Conservation (phyloP, 2,113 vertebrate species). For the Petrocephalus microphthalmus region DNA sequence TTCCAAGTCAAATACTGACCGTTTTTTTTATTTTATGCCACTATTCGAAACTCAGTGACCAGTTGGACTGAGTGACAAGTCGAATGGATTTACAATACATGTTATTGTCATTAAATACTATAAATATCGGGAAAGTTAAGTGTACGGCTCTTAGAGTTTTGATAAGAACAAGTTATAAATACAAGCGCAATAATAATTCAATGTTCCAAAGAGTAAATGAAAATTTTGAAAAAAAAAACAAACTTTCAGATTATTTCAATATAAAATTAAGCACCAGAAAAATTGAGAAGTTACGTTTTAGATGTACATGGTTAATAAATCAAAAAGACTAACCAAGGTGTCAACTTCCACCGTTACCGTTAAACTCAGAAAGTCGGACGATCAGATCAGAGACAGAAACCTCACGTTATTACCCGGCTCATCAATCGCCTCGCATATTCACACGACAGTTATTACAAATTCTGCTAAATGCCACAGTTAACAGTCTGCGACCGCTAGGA, state of each 20-base stretch:
- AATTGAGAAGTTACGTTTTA: not conserved
- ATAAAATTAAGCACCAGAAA: not conserved
- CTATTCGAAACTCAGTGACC: not conserved
- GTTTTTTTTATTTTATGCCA: not conserved
- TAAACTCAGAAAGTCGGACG: not conserved
- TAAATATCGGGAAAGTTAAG: not conserved
- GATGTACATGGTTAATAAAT: not conserved
- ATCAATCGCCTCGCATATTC: not conserved
- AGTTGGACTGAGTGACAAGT: not conserved
- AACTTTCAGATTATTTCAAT: not conserved
- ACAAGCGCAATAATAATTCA: not conserved
- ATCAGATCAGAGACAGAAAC: not conserved
- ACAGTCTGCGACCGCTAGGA: not conserved
- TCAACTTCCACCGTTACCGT: not conserved
- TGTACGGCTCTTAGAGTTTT: not conserved
- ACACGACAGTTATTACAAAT: not conserved
- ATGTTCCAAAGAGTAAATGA: not conserved
- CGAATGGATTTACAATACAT: not conserved
- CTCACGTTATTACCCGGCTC: not conserved
- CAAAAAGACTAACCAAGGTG: not conserved
- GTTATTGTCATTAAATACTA: not conserved
- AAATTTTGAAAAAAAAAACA: not conserved
- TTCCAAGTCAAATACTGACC: not conserved
- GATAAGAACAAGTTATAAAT: not conserved
- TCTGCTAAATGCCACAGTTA: not conserved